A percentile compares a stretch with the other conserved stretches of the same genome.
Evolutionary conservation across 2,113 vertebrate genomes (phyloP).

Genomic region (Falco punctatus): DNA sequence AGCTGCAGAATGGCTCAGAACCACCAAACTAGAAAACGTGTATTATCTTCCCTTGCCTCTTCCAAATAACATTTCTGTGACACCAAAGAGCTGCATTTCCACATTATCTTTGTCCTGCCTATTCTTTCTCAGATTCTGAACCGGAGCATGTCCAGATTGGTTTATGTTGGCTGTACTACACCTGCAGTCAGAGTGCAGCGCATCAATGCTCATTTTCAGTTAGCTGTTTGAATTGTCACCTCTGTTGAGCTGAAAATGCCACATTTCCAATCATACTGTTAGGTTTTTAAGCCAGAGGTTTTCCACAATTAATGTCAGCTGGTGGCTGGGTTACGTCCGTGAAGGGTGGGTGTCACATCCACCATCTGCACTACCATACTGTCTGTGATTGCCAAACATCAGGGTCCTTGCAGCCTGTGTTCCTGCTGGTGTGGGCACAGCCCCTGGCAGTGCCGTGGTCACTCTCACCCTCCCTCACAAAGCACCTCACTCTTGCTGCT

Average conservation of each 20-base stretch:
- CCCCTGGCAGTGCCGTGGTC: not conserved
- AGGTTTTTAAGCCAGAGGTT: not conserved
- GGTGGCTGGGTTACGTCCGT: not conserved
- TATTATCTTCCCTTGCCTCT: not conserved
- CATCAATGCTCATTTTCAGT: not conserved
- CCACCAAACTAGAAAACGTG: not conserved
- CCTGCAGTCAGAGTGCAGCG: not conserved
- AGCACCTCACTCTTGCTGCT: not conserved
- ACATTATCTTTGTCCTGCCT: not conserved
- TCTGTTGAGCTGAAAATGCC: not conserved
- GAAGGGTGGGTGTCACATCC: not conserved
- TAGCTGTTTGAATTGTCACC: not conserved
- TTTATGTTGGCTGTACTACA: not conserved
- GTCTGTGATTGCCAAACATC: not conserved
- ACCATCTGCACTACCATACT: not conserved
- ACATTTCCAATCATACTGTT: not conserved
- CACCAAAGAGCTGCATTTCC: not conserved
- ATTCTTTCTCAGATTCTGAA: not conserved
- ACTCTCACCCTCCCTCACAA: not conserved
- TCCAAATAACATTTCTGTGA: not conserved
- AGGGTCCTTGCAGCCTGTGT: not conserved
- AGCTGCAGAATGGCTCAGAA: not conserved
- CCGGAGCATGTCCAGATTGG: not conserved
- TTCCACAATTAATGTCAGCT: not conserved
- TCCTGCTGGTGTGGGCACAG: fast-evolving